Conservation (phyloP, 2,113 vertebrate species). For the Dipodomys ordii region DNA sequence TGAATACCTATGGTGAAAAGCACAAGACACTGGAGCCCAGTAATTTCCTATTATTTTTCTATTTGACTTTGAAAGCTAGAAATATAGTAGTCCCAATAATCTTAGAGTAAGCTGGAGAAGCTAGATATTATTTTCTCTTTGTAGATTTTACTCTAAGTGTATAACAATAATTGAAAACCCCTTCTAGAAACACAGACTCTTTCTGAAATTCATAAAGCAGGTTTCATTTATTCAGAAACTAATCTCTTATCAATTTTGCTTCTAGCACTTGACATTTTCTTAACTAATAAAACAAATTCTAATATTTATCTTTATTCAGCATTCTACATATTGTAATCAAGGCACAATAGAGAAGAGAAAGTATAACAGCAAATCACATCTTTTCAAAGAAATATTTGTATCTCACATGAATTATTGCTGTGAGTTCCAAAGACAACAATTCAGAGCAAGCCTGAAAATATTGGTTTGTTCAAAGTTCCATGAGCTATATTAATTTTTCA, state of each 20-base stretch:
- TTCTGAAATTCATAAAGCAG: neutral
- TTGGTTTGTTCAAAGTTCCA: neutral
- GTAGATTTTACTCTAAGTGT: neutral
- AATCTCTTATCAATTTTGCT: neutral
- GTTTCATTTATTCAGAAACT: neutral
- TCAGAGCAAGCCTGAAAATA: neutral
- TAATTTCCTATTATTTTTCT: neutral
- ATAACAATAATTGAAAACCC: neutral
- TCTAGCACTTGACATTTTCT: neutral
- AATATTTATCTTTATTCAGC: conserved; percentile 31
- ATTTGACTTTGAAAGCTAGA: neutral
- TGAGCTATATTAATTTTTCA: neutral
- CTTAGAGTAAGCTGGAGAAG: neutral
- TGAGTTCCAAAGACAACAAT: neutral
- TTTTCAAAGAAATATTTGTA: neutral
- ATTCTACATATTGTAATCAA: neutral
- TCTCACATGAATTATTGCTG: neutral
- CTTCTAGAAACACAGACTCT: neutral
- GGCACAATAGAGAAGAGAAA: neutral
- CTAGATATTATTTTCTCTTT: neutral
- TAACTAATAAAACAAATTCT: conserved; percentile 32
- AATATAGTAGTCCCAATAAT: neutral
- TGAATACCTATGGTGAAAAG: too few relatives aligned
- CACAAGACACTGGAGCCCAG: too few relatives aligned
- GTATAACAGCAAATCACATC: neutral